phyloP scores from a whole-genome alignment of 1,140 invertebrate species.

The Eurosta solidaginis region DNA sequence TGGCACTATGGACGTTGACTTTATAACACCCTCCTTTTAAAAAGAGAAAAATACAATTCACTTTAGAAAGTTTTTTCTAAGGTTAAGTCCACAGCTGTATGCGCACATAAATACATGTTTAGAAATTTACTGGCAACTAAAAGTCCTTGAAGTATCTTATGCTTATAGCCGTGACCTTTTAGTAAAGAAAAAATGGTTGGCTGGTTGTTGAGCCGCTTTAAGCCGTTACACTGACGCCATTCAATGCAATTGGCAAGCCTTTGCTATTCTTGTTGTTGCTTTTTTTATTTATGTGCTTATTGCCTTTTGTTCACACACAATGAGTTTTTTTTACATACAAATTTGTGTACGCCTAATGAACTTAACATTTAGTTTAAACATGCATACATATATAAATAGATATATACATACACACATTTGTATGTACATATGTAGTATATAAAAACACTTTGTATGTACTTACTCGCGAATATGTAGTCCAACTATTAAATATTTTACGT shows the following conservation, averaged over 20 bases:
- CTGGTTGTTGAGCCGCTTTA: neutral
- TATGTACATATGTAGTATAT: neutral
- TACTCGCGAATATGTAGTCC: too few relatives aligned
- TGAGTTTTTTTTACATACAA: neutral
- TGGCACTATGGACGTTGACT: too few relatives aligned
- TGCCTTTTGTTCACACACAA: neutral
- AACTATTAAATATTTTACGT: slow-evolving; percentile 5
- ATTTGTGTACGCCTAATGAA: neutral
- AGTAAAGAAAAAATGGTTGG: too few relatives aligned
- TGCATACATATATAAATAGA: slow-evolving; percentile 1
- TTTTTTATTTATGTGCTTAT: slow-evolving; percentile 6
- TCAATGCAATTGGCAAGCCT: neutral
- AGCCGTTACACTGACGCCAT: neutral
- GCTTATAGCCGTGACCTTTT: neutral
- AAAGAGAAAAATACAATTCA: too few relatives aligned
- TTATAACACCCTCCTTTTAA: too few relatives aligned
- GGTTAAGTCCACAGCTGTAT: too few relatives aligned
- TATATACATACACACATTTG: neutral
- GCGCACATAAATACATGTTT: neutral
- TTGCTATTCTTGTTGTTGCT: neutral
- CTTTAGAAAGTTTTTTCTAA: too few relatives aligned
- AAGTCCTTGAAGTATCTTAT: neutral
- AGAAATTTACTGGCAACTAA: neutral
- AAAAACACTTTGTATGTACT: too few relatives aligned
- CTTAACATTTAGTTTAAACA: neutral